phyloP scores from a whole-genome alignment of 2,888 invertebrate species.

The Tachina lurida region DNA sequence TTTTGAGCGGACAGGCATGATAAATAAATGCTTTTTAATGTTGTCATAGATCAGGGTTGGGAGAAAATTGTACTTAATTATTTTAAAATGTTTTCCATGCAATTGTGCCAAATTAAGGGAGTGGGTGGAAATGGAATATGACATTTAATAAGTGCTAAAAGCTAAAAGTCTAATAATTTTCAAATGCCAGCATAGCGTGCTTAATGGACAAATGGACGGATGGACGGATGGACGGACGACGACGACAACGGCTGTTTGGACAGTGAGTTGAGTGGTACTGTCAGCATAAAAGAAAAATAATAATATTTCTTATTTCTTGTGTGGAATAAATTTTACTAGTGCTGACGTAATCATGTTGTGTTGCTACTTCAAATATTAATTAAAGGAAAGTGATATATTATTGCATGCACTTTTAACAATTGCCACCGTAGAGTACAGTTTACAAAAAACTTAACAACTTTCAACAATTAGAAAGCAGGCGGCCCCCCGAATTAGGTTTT shows the following conservation, averaged over 20 bases:
- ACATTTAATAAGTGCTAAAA: neutral
- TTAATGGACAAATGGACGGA: neutral
- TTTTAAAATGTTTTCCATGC: constrained; percentile 22
- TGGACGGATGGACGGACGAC: too few relatives aligned
- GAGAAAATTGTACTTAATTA: constrained; percentile 33
- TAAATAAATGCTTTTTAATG: constrained; percentile 55
- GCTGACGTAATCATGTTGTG: constrained; percentile 10
- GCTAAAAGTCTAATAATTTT: constrained; percentile 1
- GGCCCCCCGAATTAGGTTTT: neutral
- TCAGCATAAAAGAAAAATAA: constrained; percentile 7
- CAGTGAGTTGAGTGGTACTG: constrained; percentile 16
- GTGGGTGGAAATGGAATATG: constrained; percentile 10
- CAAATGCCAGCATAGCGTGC: constrained; percentile 9
- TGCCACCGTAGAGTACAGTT: neutral
- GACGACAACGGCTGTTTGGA: neutral
- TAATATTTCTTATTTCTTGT: neutral
- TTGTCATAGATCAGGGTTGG: constrained; percentile 64
- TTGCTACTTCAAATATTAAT: neutral
- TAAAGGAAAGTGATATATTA: neutral
- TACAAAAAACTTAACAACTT: neutral
- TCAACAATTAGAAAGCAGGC: neutral
- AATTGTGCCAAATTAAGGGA: neutral
- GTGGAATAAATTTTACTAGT: neutral
- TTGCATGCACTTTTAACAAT: neutral
- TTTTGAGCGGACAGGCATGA: constrained; percentile 5